These are phyloP conservation scores for Agrochola lota DNA, from an alignment of 2,888 invertebrate genomes.

Conservation along the genomic window DNA sequence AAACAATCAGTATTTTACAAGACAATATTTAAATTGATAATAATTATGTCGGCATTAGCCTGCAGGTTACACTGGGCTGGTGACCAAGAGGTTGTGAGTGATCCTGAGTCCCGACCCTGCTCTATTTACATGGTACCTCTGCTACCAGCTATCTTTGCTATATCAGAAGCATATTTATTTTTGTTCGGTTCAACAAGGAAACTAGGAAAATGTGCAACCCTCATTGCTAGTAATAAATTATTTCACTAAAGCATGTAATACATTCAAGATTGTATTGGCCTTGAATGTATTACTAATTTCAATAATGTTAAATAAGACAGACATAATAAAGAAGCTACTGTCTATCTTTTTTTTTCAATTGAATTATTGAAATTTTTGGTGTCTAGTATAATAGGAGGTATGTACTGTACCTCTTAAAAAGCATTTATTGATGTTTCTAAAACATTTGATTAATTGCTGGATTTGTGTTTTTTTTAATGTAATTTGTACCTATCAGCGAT, in stretches of 20 bases:
- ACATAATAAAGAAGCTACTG: slow-evolving; percentile 16
- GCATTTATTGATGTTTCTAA: neutral
- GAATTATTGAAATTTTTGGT: neutral
- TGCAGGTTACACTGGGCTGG: slow-evolving; percentile 8
- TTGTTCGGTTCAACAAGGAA: neutral
- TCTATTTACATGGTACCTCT: neutral
- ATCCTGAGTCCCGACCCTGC: neutral
- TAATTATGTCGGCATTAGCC: slow-evolving; percentile 10
- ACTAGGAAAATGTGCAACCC: neutral
- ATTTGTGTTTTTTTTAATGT: neutral
- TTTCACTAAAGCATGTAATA: neutral
- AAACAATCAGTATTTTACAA: neutral
- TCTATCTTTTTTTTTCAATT: neutral
- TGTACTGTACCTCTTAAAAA: neutral
- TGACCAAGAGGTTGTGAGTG: slow-evolving; percentile 7
- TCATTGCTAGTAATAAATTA: neutral
- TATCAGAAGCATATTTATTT: neutral
- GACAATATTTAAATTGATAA: neutral
- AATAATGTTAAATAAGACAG: slow-evolving; percentile 1
- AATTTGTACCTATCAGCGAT: neutral
- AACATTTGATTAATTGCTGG: neutral
- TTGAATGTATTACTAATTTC: slow-evolving; percentile 1
- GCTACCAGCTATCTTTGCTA: neutral
- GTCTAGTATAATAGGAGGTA: slow-evolving; percentile 11
- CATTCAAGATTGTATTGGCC: neutral